Evolutionary conservation across 2,888 invertebrate genomes (phyloP), one percentile per base, ranked within the genome.

Genomic region (Alsophila aescularia): DNA sequence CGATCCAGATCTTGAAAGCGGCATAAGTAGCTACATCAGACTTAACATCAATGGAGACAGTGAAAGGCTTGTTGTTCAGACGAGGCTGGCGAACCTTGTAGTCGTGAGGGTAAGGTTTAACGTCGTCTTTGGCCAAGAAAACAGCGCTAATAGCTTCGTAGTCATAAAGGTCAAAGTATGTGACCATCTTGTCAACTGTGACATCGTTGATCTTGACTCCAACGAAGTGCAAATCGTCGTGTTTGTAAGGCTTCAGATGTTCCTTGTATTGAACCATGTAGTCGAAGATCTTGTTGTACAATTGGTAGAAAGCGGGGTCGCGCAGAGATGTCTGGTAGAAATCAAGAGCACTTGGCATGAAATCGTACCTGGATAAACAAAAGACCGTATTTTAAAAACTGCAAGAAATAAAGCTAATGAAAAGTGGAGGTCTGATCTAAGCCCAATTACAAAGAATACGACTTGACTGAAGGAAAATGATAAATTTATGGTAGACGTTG

Each of bases 241-340:
- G 79, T 39, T 87, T 90, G 87, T 96, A 95, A 0, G 93, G 91
- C 10, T 88, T 80, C 50, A 94, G 75, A 68, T 89, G 90, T 64
- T 90, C 75, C 73, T 94, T 94, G 91, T 93, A 95, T 59, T 93
- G 92, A 69, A 90, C 85, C 82, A 93, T 93, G 70, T 90, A 93
- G 51, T 90, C 80, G 41, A 93, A 66, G 67, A 95, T 90, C 67
- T 93, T 93, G 81, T 93, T 93, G 85, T 94, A 94, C 44, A 95
- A 81, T 58, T 93, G 93, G 82, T 94, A 96, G 93, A 95, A 95
- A 34, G 93, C 92, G 14, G 96, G 96, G 77, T 96, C 96, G 61
- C 95, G 94, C 68, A 94, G 79, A 62, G 94, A 92, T 5, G 95
- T 94, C 71, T 93, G 92, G 75, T 92, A 93, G 74, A 93, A 93